A percentile compares a stretch with the other conserved stretches of the same genome.
These are phyloP conservation scores for Cheilosia impressa DNA, from an alignment of 2,888 invertebrate species.

Conservation along the genomic window DNA sequence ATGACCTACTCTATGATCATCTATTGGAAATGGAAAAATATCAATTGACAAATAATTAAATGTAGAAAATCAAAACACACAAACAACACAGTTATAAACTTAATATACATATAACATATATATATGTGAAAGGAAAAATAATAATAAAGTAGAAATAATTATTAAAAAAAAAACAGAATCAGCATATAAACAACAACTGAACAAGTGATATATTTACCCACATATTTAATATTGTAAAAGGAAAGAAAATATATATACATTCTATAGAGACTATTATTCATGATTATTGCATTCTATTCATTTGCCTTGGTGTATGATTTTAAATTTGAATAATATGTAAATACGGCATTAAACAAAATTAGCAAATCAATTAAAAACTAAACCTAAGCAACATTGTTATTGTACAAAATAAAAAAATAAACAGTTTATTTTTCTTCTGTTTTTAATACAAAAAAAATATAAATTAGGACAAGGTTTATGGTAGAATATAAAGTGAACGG, in stretches of 20 bases:
- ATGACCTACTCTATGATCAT: slow-evolving; percentile 85
- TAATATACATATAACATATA: neutral
- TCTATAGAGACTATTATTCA: slow-evolving; percentile 55
- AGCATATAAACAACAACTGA: slow-evolving; percentile 66
- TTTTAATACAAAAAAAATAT: slow-evolving; percentile 10
- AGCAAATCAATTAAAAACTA: slow-evolving; percentile 40
- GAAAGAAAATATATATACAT: slow-evolving; percentile 47
- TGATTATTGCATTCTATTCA: slow-evolving; percentile 63
- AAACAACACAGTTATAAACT: slow-evolving; percentile 19
- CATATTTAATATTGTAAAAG: slow-evolving; percentile 71
- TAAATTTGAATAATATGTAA: slow-evolving; percentile 59
- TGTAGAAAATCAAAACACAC: slow-evolving; percentile 22
- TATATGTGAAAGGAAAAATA: slow-evolving; percentile 20
- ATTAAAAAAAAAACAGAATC: slow-evolving; percentile 21
- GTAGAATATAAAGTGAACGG: slow-evolving; percentile 10
- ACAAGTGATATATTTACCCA: slow-evolving; percentile 75
- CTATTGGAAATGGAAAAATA: slow-evolving; percentile 83
- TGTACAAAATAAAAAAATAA: slow-evolving; percentile 54
- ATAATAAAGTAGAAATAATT: slow-evolving; percentile 55
- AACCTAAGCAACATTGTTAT: slow-evolving; percentile 24
- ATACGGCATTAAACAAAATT: slow-evolving; percentile 48
- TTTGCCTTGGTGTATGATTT: slow-evolving; percentile 59
- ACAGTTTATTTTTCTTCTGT: slow-evolving; percentile 23
- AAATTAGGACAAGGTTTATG: neutral
- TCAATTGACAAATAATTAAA: slow-evolving; percentile 83